Conservation (phyloP, 2,113 vertebrate genomes). For the Tetraodon nigroviridis region DNA sequence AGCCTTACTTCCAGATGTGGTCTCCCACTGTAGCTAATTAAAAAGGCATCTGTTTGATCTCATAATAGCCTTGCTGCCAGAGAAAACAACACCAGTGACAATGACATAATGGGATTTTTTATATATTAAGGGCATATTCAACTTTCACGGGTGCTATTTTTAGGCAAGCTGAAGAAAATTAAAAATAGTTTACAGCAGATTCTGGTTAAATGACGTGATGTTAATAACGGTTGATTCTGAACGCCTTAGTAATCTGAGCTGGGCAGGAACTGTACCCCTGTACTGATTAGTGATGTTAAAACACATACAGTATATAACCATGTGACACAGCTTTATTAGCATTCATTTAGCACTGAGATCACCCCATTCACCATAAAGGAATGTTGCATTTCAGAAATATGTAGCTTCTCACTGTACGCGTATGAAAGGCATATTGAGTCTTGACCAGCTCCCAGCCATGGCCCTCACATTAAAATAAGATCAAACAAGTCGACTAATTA, state of each 20-base stretch:
- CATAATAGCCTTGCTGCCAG: constrained; percentile 58
- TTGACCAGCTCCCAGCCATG: no score
- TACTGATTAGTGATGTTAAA: no score
- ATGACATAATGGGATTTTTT: constrained; percentile 57
- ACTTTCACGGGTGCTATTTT: constrained; percentile 28
- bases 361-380: no score
- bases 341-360: not conserved
- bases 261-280: no score
- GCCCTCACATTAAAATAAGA: no score
- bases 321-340: no score
- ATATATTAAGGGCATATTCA: not conserved
- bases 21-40: constrained; percentile 69
- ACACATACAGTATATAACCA: no score
- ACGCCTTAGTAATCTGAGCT: no score
- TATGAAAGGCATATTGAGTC: no score
- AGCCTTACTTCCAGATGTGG: constrained; percentile 53
- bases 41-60: constrained; percentile 68
- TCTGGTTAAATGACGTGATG: not conserved
- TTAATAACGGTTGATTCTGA: not conserved
- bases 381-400: no score
- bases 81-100: constrained; percentile 63
- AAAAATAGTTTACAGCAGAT: not conserved
- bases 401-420: no score
- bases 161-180: constrained; percentile 16
- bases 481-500: no score